Conservation (phyloP, 2,113 vertebrate species). For the Callocephalon fimbriatum region DNA sequence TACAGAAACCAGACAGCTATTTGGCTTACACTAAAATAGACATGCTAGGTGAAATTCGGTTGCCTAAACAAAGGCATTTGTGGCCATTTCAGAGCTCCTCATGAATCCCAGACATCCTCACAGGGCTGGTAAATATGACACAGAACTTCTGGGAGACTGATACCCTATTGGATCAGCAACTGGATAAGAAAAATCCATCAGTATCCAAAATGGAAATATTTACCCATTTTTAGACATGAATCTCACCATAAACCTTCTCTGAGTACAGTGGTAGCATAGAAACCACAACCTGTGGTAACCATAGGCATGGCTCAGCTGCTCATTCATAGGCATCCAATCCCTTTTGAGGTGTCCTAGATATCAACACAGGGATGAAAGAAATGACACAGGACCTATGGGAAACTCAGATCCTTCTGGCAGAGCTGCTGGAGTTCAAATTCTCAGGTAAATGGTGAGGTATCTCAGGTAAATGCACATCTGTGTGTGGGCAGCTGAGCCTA, state of each 20-base stretch:
- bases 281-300: not conserved
- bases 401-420: not conserved
- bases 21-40: not conserved
- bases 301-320: not conserved
- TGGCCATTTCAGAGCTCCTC: not conserved
- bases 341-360: not conserved
- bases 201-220: not conserved
- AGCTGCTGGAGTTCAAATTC: not conserved
- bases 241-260: not conserved
- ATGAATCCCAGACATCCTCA: not conserved
- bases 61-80: not conserved
- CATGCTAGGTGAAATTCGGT: not conserved
- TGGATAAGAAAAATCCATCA: not conserved
- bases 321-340: not conserved
- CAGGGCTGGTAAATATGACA: not conserved
- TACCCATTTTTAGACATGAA: not conserved
- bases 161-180: not conserved
- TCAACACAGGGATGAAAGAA: not conserved
- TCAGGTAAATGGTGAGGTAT: not conserved
- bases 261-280: not conserved
- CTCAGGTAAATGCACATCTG: not conserved
- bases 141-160: not conserved
- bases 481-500: not conserved
- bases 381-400: not conserved
- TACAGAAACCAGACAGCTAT: not conserved